Evolutionary conservation across 1,140 invertebrate genomes (phyloP).

Genomic region (Homarus americanus): DNA sequence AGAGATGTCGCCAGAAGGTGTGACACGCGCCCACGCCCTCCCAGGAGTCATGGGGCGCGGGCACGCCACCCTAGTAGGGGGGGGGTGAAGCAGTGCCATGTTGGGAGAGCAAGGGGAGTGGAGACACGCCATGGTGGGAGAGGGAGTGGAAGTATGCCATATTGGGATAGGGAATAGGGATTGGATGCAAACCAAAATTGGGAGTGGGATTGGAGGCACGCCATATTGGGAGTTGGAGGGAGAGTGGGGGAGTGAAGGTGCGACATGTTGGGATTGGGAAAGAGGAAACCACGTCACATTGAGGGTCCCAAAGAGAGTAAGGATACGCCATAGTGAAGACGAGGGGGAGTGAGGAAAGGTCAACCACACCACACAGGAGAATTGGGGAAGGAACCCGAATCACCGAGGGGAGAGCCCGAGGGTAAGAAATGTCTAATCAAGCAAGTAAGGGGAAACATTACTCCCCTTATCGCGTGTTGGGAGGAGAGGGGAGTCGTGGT

Average conservation of each 20-base stretch:
- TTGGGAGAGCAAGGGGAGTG: background rate
- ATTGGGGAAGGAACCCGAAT: background rate
- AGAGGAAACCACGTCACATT: no score
- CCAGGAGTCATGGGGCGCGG: conserved; percentile 19
- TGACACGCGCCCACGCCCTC: conserved; percentile 36
- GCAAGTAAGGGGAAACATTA: conserved; percentile 5
- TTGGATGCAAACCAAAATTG: background rate
- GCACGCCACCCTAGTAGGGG: background rate
- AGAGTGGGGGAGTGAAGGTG: background rate
- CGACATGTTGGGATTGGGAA: no score
- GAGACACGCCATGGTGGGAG: background rate
- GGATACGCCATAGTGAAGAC: no score
- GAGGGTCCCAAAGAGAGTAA: no score
- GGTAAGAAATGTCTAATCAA: background rate
- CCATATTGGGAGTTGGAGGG: background rate
- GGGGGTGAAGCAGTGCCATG: no score
- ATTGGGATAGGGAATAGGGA: background rate
- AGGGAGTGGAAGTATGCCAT: background rate
- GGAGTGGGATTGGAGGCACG: background rate
- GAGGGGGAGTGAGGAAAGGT: background rate
- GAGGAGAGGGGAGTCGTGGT: background rate
- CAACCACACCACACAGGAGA: background rate
- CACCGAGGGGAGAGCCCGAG: background rate
- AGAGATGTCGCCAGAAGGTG: conserved; percentile 49
- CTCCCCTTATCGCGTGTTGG: conserved; percentile 28